Base-by-base conservation (phyloP, 1,140 invertebrate species). In the Diabrotica virgifera region DNA sequence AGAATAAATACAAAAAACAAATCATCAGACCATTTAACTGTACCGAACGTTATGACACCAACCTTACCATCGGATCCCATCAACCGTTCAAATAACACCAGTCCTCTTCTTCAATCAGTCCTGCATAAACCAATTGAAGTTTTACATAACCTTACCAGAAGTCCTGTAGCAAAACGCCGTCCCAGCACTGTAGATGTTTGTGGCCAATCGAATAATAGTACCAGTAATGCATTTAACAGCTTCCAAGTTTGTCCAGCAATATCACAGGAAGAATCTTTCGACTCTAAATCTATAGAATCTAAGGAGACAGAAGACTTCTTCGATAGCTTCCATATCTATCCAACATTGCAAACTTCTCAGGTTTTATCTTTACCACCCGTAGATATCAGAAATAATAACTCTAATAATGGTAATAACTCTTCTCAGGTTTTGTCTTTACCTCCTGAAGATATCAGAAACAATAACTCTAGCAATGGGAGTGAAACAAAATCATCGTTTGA, bases 91-190 rank as follows among this genome's bases (percentile, higher is more conserved):
- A 24, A 24, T 24, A 46, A 46, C 37, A 40, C 67, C 5, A 82
- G 80, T 67, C 81, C 82, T 6, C 76, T 78, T 54, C 4, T n/a
- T n/a, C n/a, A n/a, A n/a, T n/a, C n/a, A n/a, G 72, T 83, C 38
- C 70, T 80, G 11, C 86, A 87, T 69, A 84, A 83, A 58, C 82
- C 85, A 74, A 84, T 87, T 7, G 85, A 87, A 70, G 82, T 87
- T 5, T 76, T 87, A 11, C 85, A 87, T 68, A 87, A 87, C 72
- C 76, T 87, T 51, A 75, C 77, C 0, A 63, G 77, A 70, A 76
- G 75, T 70, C 77, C 77, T 0, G 69, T n/a, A 8, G n/a, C 8
- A n/a, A 46, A 46, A 46, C 40, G 40, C 8, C 40, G 40, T n/a
- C 40, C 40, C n/a, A 46, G 40, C 6, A 46, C 40, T 6, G 40